Conservation (phyloP, 1,140 invertebrate genomes). For the Ceratosolen solmsi region DNA sequence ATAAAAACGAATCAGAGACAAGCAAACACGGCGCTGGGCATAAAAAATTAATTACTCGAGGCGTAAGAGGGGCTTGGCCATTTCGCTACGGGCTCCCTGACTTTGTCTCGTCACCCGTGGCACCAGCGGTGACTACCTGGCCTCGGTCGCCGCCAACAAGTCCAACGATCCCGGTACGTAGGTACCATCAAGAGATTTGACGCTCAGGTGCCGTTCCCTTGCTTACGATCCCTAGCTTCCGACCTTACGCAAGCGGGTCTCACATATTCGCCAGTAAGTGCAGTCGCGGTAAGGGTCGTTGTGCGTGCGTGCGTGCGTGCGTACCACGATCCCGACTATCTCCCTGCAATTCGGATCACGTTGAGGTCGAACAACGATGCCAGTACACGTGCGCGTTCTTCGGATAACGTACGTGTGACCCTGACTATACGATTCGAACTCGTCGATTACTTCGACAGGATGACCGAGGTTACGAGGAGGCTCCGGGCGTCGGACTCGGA, state of each 20-base stretch:
- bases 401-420: not conserved
- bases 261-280: not conserved
- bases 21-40: not conserved
- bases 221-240: not conserved
- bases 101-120: not conserved
- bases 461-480: not conserved
- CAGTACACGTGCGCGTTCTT: not conserved
- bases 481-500: too few species aligned
- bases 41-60: not conserved
- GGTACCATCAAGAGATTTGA: not conserved
- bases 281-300: not conserved
- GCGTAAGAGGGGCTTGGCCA: not conserved
- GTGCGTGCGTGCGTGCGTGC: not conserved
- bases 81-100: not conserved
- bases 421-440: not conserved
- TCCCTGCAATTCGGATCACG: not conserved
- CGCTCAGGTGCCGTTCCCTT: not conserved
- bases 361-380: not conserved
- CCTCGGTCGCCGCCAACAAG: not conserved
- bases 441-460: not conserved
- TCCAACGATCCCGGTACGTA: not conserved
- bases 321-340: too few species aligned
- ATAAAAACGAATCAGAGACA: not conserved
- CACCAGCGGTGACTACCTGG: not conserved
- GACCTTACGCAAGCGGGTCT: not conserved